A percentile compares a stretch with the other conserved stretches of the same genome.
Conservation (phyloP, 2,888 invertebrate genomes). For the Cylloceria caligata region DNA sequence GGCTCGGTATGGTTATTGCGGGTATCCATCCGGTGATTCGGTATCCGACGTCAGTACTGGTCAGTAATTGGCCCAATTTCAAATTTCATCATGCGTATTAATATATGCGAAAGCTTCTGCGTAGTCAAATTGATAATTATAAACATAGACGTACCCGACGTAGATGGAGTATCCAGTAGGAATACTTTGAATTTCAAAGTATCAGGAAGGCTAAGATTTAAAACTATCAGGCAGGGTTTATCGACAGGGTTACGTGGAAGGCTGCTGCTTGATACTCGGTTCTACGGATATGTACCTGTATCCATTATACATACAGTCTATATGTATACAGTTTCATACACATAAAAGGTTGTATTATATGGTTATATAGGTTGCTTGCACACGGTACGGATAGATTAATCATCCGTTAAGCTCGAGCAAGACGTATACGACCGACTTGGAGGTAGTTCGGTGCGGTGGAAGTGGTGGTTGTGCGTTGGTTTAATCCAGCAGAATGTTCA, state of each 20-base stretch:
- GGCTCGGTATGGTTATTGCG: background rate
- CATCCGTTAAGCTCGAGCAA: constrained; percentile 80
- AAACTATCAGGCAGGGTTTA: constrained; percentile 40
- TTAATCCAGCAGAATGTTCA: constrained; percentile 73
- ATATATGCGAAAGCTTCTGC: background rate
- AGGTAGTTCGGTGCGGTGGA: constrained; percentile 39
- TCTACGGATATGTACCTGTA: constrained; percentile 2
- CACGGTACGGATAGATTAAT: constrained; percentile 81
- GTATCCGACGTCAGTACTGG: background rate
- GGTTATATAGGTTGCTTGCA: constrained; percentile 74
- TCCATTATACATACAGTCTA: constrained; percentile 15
- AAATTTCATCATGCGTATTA: background rate
- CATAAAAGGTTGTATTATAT: constrained; percentile 21
- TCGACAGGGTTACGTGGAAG: constrained; percentile 19
- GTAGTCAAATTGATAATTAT: background rate
- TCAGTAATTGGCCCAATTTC: background rate
- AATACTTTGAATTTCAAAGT: background rate
- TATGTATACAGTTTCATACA: background rate
- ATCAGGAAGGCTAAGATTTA: background rate
- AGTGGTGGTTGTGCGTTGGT: constrained; percentile 74
- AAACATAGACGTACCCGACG: background rate
- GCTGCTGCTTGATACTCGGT: constrained; percentile 14
- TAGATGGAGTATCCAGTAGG: background rate
- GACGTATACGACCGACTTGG: constrained; percentile 72
- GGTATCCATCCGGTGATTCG: background rate